Evolutionary conservation across 2,797 vertebrate species (phyloP).

Genomic region (Chromis chromis): DNA sequence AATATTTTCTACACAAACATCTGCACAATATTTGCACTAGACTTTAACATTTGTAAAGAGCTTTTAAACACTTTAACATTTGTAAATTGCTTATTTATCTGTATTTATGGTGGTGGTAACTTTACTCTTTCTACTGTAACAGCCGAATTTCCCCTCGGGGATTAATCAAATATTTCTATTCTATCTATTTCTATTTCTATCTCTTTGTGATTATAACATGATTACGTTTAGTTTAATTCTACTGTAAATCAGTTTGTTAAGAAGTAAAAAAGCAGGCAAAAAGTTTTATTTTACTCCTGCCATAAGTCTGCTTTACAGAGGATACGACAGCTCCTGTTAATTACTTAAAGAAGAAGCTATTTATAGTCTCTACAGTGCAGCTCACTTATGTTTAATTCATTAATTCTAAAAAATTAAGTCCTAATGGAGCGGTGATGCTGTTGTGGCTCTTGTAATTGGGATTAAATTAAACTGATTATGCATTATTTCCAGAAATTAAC

Average conservation of each 20-base stretch:
- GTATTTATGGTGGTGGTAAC: no score
- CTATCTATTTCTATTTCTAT: no score
- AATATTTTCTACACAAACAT: no score
- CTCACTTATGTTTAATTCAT: slow-evolving; percentile 11
- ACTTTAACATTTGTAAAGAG: no score
- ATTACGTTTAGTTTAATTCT: not conserved
- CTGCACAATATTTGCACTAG: no score
- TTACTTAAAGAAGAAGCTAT: not conserved
- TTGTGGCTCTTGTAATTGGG: slow-evolving; percentile 22
- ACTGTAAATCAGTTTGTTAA: not conserved
- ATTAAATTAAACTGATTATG: slow-evolving; percentile 28
- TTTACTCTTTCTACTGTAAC: no score
- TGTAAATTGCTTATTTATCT: no score
- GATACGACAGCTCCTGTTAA: not conserved
- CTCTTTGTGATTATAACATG: not conserved
- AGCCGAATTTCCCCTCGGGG: no score
- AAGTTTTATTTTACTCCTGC: no score
- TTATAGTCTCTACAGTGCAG: slow-evolving; percentile 1
- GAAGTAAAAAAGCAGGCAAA: not conserved
- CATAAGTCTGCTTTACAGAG: not conserved
- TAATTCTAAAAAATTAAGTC: slow-evolving; percentile 6
- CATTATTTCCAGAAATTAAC: slow-evolving; percentile 27
- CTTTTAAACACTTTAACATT: no score
- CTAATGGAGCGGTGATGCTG: slow-evolving; percentile 12
- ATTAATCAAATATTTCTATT: no score